These are phyloP conservation scores for Ciconia stormi DNA, from an alignment of 2,113 vertebrate species.

Conservation along the genomic window DNA sequence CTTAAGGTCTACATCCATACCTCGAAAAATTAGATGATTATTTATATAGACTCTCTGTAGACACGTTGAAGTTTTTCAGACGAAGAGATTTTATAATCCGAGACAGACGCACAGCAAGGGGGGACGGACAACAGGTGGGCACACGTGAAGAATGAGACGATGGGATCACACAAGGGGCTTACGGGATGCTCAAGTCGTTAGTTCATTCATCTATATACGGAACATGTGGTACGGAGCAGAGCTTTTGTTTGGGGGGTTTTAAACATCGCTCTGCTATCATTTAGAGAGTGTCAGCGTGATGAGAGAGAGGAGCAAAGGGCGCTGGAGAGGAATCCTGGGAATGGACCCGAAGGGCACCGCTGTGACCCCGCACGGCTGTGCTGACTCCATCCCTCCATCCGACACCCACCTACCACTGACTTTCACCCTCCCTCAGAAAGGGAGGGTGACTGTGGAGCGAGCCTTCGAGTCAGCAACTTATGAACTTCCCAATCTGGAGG, in stretches of 20 bases:
- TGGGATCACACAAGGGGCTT: background rate
- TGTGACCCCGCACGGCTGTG: fast-evolving
- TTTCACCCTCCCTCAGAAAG: background rate
- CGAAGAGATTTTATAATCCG: background rate
- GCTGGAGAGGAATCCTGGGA: background rate
- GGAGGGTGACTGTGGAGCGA: fast-evolving
- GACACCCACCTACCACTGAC: background rate
- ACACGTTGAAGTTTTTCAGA: background rate
- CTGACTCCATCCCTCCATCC: background rate
- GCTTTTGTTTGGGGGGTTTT: background rate
- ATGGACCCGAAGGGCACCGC: background rate
- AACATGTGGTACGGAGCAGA: background rate
- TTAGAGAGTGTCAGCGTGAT: background rate
- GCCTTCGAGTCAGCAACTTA: background rate
- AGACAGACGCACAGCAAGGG: background rate
- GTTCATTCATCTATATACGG: fast-evolving
- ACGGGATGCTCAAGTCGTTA: fast-evolving
- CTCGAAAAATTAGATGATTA: background rate
- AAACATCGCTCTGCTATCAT: background rate
- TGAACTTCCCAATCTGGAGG: background rate
- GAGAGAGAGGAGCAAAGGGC: background rate
- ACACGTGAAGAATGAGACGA: background rate
- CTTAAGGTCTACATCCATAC: background rate
- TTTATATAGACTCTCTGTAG: background rate
- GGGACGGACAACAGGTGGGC: background rate